These are phyloP conservation scores for Hypanus sabinus DNA, from an alignment of 2,113 vertebrate species.

Conservation along the genomic window DNA sequence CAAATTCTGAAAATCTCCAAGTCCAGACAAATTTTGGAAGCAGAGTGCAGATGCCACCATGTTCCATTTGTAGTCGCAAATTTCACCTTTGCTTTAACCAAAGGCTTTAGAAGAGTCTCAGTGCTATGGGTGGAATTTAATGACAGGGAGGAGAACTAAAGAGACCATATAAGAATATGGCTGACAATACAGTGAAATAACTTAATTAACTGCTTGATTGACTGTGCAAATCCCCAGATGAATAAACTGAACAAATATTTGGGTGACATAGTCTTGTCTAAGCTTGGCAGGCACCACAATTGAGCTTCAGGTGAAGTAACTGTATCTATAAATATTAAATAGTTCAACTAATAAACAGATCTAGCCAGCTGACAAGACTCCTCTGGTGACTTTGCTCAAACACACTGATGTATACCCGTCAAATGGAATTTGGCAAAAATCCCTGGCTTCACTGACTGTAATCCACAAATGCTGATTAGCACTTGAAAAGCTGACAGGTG, in stretches of 20 bases:
- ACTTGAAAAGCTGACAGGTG: conserved; percentile 32
- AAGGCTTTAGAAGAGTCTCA: neutral
- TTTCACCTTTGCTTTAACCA: neutral
- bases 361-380: conserved; percentile 18
- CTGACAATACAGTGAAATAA: neutral
- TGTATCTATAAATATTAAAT: conserved; percentile 34
- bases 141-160: neutral
- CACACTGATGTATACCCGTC: neutral
- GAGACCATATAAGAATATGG: neutral
- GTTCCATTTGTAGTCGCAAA: too few relatives aligned
- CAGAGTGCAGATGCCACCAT: too few relatives aligned
- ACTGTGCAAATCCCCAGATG: conserved; percentile 23
- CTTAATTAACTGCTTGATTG: conserved; percentile 23
- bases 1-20: too few relatives aligned
- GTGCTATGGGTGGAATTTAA: neutral
- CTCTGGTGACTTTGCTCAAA: conserved; percentile 28
- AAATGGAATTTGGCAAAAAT: conserved; percentile 21
- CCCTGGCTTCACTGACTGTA: conserved; percentile 1
- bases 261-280: conserved; percentile 6
- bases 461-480: conserved; percentile 21
- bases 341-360: conserved; percentile 31
- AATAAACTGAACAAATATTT: conserved; percentile 26
- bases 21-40: too few relatives aligned
- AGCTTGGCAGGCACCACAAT: conserved; percentile 7
- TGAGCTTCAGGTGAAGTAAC: conserved; percentile 14